Evolutionary conservation across 2,888 invertebrate species (phyloP), one percentile per base, ranked within the genome.

Genomic region (Habrosyne pyritoides): DNA sequence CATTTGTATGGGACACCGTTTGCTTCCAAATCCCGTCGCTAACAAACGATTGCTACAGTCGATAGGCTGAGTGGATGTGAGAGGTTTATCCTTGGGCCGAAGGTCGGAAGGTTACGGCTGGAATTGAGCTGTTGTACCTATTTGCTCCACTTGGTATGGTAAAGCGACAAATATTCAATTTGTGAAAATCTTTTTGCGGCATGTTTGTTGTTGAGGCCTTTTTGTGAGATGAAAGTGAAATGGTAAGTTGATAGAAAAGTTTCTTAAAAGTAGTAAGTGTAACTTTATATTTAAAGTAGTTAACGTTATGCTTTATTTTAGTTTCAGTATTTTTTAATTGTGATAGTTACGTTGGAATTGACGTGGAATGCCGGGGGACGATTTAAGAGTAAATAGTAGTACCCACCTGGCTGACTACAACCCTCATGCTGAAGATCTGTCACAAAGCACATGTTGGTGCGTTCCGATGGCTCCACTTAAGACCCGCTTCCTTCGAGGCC

Each of bases 1-100:
- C 81, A 77, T 75, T 76, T 77, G 71, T 77, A 77, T 74, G 65
- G 66, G 64, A 63, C 67, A 68, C 72, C 73, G 75, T 76, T 75
- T 71, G 70, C 67, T 60, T 6, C 42, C 18, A 42, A 42, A 42
- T 42, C 42, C 64, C 61, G 68, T 68, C 67, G 64, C 65, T 67
- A 67, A 71, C 73, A 64, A 70, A 71, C 70, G 76, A 73, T 67
- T 66, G 64, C 57, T 60, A 71, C 60, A 51, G 60, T 42, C 61
- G 64, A 71, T 72, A 67, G 60, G 55, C 63, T 62, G 50, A 56
- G 55, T 54, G 47, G 66, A 62, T 66, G 75, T 66, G 73, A 66
- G 55, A 65, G 64, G 64, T 62, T 59, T 57, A 33, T 33, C 33
- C n/a, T 33, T 54, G 54, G 53, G 48, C 54, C 53, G 52, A 52